Evolutionary conservation across 2,113 vertebrate species (phyloP).

Genomic region (Corydoras sp.): DNA sequence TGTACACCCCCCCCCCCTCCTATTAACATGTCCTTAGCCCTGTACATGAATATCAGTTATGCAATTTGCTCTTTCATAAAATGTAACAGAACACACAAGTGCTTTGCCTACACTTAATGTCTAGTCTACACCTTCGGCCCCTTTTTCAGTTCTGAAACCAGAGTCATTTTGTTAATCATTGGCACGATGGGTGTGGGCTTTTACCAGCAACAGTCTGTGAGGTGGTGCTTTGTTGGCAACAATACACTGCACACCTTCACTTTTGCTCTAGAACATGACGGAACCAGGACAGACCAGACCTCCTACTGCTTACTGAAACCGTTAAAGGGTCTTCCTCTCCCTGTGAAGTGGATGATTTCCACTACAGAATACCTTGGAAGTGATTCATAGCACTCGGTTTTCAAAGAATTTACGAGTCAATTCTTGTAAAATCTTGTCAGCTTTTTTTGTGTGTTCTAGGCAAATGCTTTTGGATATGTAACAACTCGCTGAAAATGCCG

Average conservation of each 20-base stretch:
- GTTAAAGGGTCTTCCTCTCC: conserved; percentile 6
- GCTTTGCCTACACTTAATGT: too few relatives aligned
- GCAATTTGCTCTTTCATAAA: too few relatives aligned
- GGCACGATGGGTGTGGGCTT: conserved; percentile 26
- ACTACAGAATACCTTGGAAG: conserved; percentile 11
- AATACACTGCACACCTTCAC: conserved; percentile 16
- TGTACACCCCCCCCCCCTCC: too few relatives aligned
- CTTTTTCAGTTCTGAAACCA: conserved; percentile 3
- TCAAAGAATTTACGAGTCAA: conserved; percentile 31
- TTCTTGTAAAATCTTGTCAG: conserved; percentile 32
- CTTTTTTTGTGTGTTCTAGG: conserved; percentile 9
- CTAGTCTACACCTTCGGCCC: conserved; percentile 23
- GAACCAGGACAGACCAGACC: conserved; percentile 5
- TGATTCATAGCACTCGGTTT: conserved; percentile 30
- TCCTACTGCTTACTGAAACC: conserved; percentile 7
- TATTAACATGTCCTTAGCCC: too few relatives aligned
- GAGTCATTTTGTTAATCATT: conserved; percentile 31
- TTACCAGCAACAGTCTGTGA: conserved; percentile 24
- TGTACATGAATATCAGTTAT: too few relatives aligned
- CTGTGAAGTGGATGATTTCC: conserved; percentile 6
- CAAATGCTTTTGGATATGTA: conserved; percentile 7
- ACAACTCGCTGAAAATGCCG: not conserved
- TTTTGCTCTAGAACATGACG: conserved; percentile 1
- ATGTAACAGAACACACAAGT: too few relatives aligned
- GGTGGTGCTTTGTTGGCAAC: conserved; percentile 11